Evolutionary conservation across 2,797 vertebrate species (phyloP), one percentile per base, ranked within the genome.

Genomic region (Australoheros facetus): DNA sequence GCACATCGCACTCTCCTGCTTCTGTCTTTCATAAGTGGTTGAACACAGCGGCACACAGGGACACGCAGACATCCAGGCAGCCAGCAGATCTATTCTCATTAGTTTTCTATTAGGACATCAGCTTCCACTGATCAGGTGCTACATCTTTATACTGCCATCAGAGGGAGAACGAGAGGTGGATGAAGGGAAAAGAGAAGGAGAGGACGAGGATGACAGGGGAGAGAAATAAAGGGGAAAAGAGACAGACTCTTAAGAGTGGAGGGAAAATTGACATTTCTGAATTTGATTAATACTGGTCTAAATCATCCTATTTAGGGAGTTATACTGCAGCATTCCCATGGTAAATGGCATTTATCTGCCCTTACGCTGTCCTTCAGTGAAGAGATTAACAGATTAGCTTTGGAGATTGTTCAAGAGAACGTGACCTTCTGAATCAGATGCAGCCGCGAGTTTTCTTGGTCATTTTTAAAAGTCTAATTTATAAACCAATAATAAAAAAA

Each of bases 11-110:
- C 87, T 78, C 88, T 81, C 86, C 89, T 87, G 74, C 86, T 80
- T 51, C 28, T 91, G 93, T 93, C 91, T 93, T 94, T 94, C 90
- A 93, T 94, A 94, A 94, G 91, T 89, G 93, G 91, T 86, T 93
- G 92, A 93, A 86, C 91, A 94, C 86, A 60, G 89, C 75, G 10
- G 83, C 91, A 80, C 32, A 75, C 81, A 28, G 82, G 78, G 89
- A 87, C 88, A 86, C 58, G 81, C 85, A 88, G 87, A 90, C 88
- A 48, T 79, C 85, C 82, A n/a, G 85, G 87, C 90, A 81, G 89
- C 87, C 81, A 85, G 87, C 89, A 94, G 91, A 94, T 94, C 90
- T 92, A 91, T 95, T 92, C 89, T 95, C 93, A 94, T 94, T 94
- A 95, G 83, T 55, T 78, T 89, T 93, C 91, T 94, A 94, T 94